A percentile compares a stretch with the other conserved stretches of the same genome.
Evolutionary conservation across 2,888 invertebrate species (phyloP).

Genomic region (Pasiphila rectangulata): DNA sequence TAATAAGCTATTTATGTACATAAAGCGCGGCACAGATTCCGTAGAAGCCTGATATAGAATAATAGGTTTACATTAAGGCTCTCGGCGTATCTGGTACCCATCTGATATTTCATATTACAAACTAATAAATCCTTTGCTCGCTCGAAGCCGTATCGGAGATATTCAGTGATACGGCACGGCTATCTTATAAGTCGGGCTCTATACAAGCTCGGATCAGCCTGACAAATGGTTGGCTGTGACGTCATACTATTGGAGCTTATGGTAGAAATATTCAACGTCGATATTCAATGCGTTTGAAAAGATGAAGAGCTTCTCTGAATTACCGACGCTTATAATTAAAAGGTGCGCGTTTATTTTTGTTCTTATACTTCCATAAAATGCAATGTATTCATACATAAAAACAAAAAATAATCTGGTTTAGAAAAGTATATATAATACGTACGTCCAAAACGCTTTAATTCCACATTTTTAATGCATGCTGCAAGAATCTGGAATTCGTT

Average conservation of each 20-base stretch:
- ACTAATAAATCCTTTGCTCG: slow-evolving; percentile 48
- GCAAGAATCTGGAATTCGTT: too few species aligned
- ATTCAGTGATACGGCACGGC: slow-evolving; percentile 60
- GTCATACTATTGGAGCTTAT: slow-evolving; percentile 42
- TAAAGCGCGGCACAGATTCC: slow-evolving; percentile 11
- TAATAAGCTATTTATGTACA: slow-evolving; percentile 9
- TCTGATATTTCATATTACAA: slow-evolving; percentile 40
- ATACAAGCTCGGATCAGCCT: slow-evolving; percentile 61
- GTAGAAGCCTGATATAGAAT: slow-evolving; percentile 18
- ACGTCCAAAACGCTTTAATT: too few species aligned
- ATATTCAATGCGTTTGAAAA: slow-evolving; percentile 10
- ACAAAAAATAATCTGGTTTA: too few species aligned
- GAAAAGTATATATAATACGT: too few species aligned
- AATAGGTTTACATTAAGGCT: slow-evolving; percentile 23
- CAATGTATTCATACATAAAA: too few species aligned
- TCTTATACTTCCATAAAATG: too few species aligned
- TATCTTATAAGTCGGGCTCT: slow-evolving; percentile 62
- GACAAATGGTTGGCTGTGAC: slow-evolving; percentile 68
- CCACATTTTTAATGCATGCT: too few species aligned
- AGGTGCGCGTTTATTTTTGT: too few species aligned
- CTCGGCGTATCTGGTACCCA: slow-evolving; percentile 25
- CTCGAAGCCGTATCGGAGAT: slow-evolving; percentile 54
- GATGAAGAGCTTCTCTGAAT: not conserved
- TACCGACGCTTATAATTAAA: not conserved
- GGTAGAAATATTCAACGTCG: slow-evolving; percentile 16